Percentiles rank a stretch among this genome's conserved stretches.
phyloP scores from a whole-genome alignment of 2,113 vertebrate species.

The Pachyramphus minor region DNA sequence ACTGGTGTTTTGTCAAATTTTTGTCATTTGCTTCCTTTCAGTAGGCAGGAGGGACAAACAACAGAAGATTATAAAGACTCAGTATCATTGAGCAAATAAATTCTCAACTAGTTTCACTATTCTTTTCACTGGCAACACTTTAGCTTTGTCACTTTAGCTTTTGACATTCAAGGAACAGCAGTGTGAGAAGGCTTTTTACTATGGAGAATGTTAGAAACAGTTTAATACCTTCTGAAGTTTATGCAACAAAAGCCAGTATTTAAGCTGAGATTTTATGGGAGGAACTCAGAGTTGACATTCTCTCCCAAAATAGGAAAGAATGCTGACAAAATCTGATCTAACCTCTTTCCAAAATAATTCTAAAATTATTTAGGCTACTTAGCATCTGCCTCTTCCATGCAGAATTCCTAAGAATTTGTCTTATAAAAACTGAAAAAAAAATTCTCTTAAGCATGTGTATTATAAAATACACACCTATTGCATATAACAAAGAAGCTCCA shows the following conservation, averaged over 20 bases:
- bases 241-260: not conserved
- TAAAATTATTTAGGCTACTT: not conserved
- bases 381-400: not conserved
- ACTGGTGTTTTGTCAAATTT: not conserved
- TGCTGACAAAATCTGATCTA: not conserved
- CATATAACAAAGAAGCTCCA: not conserved
- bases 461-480: not conserved
- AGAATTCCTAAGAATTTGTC: not conserved
- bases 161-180: not conserved
- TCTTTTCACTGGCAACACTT: not conserved
- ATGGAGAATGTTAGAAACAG: not conserved
- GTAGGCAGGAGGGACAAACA: not conserved
- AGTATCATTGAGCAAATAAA: not conserved
- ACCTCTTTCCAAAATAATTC: not conserved
- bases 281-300: not conserved
- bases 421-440: not conserved
- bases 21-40: not conserved
- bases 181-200: not conserved
- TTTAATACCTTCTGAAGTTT: not conserved
- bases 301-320: not conserved
- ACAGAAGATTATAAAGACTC: not conserved
- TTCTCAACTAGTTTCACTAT: not conserved
- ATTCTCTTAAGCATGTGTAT: not conserved
- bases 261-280: not conserved
- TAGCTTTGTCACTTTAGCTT: not conserved